Percentiles rank a stretch among this genome's conserved stretches.
These are phyloP conservation scores for Nothobranchius furzeri DNA, from an alignment of 2,113 vertebrate species.

Conservation along the genomic window DNA sequence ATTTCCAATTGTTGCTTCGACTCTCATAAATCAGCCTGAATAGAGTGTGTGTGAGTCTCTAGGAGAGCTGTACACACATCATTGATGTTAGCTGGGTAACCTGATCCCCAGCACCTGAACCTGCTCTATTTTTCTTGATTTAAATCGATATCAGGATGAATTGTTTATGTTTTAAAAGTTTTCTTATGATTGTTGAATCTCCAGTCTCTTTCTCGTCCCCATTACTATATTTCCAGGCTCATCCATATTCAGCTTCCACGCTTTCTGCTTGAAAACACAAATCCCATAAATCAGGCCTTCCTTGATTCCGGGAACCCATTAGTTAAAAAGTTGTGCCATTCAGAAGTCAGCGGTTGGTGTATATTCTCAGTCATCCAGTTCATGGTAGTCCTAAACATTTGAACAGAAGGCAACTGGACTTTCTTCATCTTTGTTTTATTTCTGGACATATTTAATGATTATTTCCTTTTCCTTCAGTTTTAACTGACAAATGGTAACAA, in stretches of 20 bases:
- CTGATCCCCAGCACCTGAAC: constrained; percentile 33
- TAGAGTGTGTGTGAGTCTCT: constrained; percentile 20
- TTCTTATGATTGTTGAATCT: background rate
- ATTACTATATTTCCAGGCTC: constrained; percentile 29
- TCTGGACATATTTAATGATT: background rate
- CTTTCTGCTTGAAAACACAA: constrained; percentile 3
- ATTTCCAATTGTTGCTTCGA: constrained; percentile 70
- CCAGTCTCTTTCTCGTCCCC: background rate
- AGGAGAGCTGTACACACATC: constrained; percentile 42
- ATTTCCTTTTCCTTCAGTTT: background rate
- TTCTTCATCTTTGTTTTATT: background rate
- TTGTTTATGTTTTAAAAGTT: constrained; percentile 1
- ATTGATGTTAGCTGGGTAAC: constrained; percentile 21
- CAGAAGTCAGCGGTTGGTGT: background rate
- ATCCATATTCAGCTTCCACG: constrained; percentile 17
- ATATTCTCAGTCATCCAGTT: background rate
- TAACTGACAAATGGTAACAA: background rate
- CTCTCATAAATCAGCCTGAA: constrained; percentile 63
- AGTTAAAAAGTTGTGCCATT: constrained; percentile 8
- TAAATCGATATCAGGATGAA: constrained; percentile 12
- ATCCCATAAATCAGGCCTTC: constrained; percentile 6
- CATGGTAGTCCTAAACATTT: background rate
- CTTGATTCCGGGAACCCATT: background rate
- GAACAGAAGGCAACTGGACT: background rate
- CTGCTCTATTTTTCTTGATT: constrained; percentile 33